phyloP scores from a whole-genome alignment of 2,797 vertebrate genomes.

The Poecilia wingei region DNA sequence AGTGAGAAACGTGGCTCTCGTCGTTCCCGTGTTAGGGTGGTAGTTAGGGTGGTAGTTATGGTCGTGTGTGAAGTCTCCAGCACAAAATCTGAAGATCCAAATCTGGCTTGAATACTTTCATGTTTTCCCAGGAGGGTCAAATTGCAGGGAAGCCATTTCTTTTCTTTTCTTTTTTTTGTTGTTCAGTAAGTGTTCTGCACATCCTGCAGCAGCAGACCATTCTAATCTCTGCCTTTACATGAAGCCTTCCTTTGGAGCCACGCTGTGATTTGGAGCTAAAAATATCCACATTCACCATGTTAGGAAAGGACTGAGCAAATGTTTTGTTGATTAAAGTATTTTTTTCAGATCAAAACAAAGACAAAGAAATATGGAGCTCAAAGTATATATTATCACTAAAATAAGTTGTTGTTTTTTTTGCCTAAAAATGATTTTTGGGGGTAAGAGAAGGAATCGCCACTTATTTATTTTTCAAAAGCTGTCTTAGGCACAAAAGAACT shows the following conservation, averaged over 20 bases:
- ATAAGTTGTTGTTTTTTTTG: too few species aligned
- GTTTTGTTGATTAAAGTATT: background rate
- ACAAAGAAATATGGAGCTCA: background rate
- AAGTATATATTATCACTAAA: background rate
- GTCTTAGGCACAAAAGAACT: too few species aligned
- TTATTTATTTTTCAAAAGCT: too few species aligned
- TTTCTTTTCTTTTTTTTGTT: background rate
- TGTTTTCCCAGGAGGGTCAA: background rate
- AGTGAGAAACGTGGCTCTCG: slow-evolving; percentile 19
- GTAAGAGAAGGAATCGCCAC: too few species aligned
- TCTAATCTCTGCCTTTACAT: background rate
- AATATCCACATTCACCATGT: background rate
- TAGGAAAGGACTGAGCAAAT: background rate
- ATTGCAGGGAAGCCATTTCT: background rate
- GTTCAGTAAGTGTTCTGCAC: background rate
- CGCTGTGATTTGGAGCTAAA: background rate
- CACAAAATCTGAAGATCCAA: background rate
- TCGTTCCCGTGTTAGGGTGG: background rate
- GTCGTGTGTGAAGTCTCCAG: background rate
- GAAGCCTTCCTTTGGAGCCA: background rate
- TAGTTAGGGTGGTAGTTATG: too few species aligned
- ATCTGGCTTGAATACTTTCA: background rate
- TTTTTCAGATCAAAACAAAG: background rate
- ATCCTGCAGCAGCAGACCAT: background rate
- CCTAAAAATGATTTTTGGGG: too few species aligned